phyloP scores from a whole-genome alignment of 2,113 vertebrate species.

The Chionomys nivalis region DNA sequence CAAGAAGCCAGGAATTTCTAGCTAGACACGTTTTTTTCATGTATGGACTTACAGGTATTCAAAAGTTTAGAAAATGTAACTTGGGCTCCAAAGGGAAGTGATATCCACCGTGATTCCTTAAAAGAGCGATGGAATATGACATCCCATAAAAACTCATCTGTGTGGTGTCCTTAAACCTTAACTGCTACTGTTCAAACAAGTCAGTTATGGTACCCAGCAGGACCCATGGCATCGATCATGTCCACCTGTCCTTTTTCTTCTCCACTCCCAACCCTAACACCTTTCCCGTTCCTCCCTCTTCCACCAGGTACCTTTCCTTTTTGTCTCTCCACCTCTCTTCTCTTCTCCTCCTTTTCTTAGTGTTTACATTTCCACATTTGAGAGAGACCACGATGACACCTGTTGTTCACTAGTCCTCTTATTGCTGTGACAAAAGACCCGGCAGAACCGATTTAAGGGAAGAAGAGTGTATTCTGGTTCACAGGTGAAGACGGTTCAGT shows the following conservation, averaged over 20 bases:
- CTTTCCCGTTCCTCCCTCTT: neutral
- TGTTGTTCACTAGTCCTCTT: neutral
- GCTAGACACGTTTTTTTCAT: neutral
- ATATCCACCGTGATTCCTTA: neutral
- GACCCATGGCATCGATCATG: neutral
- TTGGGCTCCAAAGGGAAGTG: neutral
- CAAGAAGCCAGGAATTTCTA: neutral
- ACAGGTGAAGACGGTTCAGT: neutral
- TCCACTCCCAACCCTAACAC: too few species aligned
- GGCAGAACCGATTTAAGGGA: neutral
- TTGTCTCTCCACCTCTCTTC: too few species aligned
- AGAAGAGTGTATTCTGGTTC: neutral
- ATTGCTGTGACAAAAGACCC: neutral
- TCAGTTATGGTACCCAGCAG: neutral
- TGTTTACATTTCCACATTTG: neutral
- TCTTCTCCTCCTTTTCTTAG: neutral
- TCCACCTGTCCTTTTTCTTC: neutral
- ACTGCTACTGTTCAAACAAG: neutral
- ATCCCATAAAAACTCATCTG: neutral
- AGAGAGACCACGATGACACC: neutral
- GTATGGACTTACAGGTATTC: neutral
- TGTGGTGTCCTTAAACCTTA: neutral
- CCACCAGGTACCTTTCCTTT: neutral
- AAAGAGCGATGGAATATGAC: neutral
- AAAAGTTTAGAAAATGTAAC: neutral